phyloP scores from a whole-genome alignment of 2,797 vertebrate genomes.

The Spondyliosoma cantharus region DNA sequence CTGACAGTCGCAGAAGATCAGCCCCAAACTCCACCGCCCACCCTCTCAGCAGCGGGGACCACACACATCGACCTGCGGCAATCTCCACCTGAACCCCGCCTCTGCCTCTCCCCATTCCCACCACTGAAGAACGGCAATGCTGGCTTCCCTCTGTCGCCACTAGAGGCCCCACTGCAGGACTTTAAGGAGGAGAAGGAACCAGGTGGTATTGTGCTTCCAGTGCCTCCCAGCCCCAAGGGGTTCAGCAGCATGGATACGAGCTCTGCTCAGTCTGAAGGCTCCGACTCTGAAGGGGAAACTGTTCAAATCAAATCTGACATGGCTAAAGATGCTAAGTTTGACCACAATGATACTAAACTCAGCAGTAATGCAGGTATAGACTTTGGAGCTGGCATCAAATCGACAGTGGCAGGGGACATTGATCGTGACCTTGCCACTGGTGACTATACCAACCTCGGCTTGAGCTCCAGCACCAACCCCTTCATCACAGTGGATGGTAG shows the following conservation, averaged over 20 bases:
- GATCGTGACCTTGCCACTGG: conserved; percentile 43
- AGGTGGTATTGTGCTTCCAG: conserved; percentile 76
- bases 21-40: conserved; percentile 77
- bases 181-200: conserved; percentile 69
- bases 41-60: conserved; percentile 73
- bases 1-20: conserved; percentile 90
- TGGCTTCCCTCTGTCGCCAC: conserved; percentile 71
- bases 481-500: conserved; percentile 81
- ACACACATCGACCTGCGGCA: conserved; percentile 76
- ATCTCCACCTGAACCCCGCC: conserved; percentile 54
- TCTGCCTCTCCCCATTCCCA: conserved; percentile 67
- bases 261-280: conserved; percentile 13
- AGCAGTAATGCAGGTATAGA: conserved; percentile 17
- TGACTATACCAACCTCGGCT: conserved; percentile 36
- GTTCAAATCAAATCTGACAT: conserved; percentile 3
- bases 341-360: conserved; percentile 2
- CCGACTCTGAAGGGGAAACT: conserved; percentile 3
- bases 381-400: conserved; percentile 37
- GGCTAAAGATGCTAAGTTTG: conserved; percentile 25
- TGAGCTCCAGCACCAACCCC: conserved; percentile 60
- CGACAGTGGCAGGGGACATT: conserved; percentile 4
- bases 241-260: conserved; percentile 32
- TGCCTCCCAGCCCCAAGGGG: conserved; percentile 73
- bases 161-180: conserved; percentile 82
- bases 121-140: conserved; percentile 50